Conservation (phyloP, 2,888 invertebrate genomes). For the Lamellibrachia satsuma region DNA sequence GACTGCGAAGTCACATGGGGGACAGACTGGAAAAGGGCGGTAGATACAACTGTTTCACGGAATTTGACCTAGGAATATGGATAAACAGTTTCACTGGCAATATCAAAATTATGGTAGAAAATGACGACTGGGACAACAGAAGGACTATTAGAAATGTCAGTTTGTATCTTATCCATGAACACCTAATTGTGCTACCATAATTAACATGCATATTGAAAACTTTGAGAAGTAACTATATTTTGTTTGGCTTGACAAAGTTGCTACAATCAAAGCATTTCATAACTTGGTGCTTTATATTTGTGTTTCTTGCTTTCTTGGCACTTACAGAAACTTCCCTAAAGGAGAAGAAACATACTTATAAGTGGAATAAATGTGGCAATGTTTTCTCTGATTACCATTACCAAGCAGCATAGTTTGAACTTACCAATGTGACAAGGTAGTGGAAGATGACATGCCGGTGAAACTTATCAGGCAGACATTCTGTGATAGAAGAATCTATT, state of each 20-base stretch:
- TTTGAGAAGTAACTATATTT: not conserved
- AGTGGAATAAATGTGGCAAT: too few relatives aligned
- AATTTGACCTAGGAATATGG: too few relatives aligned
- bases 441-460: not conserved
- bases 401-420: not conserved
- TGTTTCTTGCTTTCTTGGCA: not conserved
- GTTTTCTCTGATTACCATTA: not conserved
- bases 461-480: slow-evolving; percentile 2
- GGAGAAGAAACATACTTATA: not conserved
- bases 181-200: not conserved
- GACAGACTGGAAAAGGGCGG: too few relatives aligned
- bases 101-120: too few relatives aligned
- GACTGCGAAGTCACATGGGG: too few relatives aligned
- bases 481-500: not conserved
- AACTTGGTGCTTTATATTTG: not conserved
- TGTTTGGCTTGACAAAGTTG: not conserved
- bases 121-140: not conserved
- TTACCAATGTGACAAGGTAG: not conserved
- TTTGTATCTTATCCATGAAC: not conserved
- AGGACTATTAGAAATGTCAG: not conserved
- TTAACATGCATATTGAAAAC: not conserved
- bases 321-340: not conserved
- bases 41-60: too few relatives aligned
- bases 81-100: too few relatives aligned
- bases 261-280: not conserved